Evolutionary conservation across 1,140 invertebrate species (phyloP).

Genomic region (Bathynomus jamesi): DNA sequence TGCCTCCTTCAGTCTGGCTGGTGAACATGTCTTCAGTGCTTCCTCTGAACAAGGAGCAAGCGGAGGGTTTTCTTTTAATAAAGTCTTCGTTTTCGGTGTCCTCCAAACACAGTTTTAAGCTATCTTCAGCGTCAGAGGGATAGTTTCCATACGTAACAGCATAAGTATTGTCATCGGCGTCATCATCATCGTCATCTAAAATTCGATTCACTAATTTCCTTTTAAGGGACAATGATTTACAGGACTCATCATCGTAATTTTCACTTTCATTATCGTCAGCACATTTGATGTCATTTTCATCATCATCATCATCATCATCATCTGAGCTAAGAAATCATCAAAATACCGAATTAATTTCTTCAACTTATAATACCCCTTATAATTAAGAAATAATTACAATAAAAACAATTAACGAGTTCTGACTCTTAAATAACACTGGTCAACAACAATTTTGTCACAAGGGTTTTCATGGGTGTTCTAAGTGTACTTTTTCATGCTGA

Average conservation of each 20-base stretch:
- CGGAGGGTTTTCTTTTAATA: background rate
- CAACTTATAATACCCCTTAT: background rate
- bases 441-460: too few relatives aligned
- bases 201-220: background rate
- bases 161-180: constrained; percentile 12
- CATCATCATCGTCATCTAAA: constrained; percentile 18
- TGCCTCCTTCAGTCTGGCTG: background rate
- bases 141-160: constrained; percentile 1
- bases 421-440: too few relatives aligned
- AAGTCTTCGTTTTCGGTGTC: background rate
- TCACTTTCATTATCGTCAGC: background rate
- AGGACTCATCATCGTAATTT: background rate
- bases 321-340: background rate
- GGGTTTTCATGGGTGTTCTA: too few relatives aligned
- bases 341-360: too few relatives aligned
- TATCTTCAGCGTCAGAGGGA: background rate
- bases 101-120: background rate
- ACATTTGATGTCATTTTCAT: constrained; percentile 11
- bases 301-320: constrained; percentile 2
- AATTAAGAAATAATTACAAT: too few relatives aligned
- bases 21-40: background rate
- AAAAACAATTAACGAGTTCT: too few relatives aligned
- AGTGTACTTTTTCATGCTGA: too few relatives aligned
- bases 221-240: too few relatives aligned
- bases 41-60: background rate